Evolutionary conservation across 2,113 vertebrate species (phyloP), one percentile per base, ranked within the genome.

Genomic region (Gorsachius goisagi): DNA sequence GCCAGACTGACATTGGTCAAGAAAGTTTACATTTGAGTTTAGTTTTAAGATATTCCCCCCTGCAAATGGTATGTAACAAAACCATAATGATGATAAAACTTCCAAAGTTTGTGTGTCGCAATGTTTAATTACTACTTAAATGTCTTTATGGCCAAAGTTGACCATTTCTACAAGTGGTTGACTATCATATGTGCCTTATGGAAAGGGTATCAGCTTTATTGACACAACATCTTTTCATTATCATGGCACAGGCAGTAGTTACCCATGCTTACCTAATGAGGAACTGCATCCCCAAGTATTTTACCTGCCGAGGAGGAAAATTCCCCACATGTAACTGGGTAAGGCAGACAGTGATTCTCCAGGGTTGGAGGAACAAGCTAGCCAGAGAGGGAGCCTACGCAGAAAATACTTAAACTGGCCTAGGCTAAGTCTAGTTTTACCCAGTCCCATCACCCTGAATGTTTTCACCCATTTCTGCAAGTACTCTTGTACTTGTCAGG

Each of bases 1-100:
- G 92, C 97, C 97, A 98, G 97, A 85, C 73, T 91, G 96, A 96
- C 92, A 85, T 49, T 95, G 97, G 97, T 98, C 97, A 96, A 95
- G 90, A 95, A 97, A 98, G 94, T 98, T 98, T 97, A 97, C 55
- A 88, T 92, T 95, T 94, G 30, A 97, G 74, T 71, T 86, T 93
- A 91, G 86, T 95, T 93, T 92, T 63, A 45, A 92, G 77, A 90
- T 90, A 92, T 33, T 84, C 52, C 24, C 30, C 67, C 55, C 37
- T 91, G 59, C 56, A 83, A 96, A 81, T 75, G 66, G 74, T 83
- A 73, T 62, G 62, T 83, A 92, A 56, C 0, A 2, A 90, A 88
- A 62, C 26, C 28, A 37, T 47, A 71, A 74, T 35, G 79, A 85
- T 49, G 78, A 55, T 73, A 72, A 94, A 92, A 79, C 32, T 87